Base-by-base conservation (phyloP, 2,888 invertebrate species). In the Zaprionus lineosus region DNA sequence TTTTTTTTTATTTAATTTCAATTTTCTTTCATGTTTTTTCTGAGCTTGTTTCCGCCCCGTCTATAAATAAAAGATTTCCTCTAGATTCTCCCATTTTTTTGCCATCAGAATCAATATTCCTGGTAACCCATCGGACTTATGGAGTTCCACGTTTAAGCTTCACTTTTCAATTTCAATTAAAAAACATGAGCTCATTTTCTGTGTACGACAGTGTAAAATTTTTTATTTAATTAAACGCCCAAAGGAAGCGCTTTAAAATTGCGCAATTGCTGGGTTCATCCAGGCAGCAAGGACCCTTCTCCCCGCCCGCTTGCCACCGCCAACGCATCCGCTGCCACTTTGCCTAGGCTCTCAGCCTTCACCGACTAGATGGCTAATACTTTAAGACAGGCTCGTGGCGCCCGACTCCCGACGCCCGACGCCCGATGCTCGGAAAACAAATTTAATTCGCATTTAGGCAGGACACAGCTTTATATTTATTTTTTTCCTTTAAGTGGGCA, bases 381-480 rank as follows among this genome's bases (percentile, higher is more conserved):
- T 84, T 84, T 84, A 84, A 77, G 84, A 76, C 84, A 69, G 59
- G 47, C 66, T 44, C 31, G 53, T 41, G 36, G 53, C 51, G 46
- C 69, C 64, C 53, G 24, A n/a, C n/a, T n/a, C n/a, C n/a, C n/a
- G n/a, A n/a, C n/a, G n/a, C n/a, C n/a, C n/a, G n/a, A n/a, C n/a
- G n/a, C n/a, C n/a, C n/a, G n/a, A n/a, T n/a, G 34, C 39, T 24
- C 24, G 40, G 40, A 33, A 61, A 52, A 58, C 84, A 70, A 79
- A 79, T 79, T 79, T 81, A 79, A 84, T 81, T 79, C 78, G 77
- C 82, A 79, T 79, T 79, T 84, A 65, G 81, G 68, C 64, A 53
- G 59, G 58, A 51, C 44, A 51, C 44, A 61, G 47, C 33, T 43
- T 29, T 19, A 18, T n/a, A 33, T 26, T 37, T 26, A 34, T 26